phyloP scores from a whole-genome alignment of 2,113 vertebrate species.

The Coryphaenoides rupestris region DNA sequence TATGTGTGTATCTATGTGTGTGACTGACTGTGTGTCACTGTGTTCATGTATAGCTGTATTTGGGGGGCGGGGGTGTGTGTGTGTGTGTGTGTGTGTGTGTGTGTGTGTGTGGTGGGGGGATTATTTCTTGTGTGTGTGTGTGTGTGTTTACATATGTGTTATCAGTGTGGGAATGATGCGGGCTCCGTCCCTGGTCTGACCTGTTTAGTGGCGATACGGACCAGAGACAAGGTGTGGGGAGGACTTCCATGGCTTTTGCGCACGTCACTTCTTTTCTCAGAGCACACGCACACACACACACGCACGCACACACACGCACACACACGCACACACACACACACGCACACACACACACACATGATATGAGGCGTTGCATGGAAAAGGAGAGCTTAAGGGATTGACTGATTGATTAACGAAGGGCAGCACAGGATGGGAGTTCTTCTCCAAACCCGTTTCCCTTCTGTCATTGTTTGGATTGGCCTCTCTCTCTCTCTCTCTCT shows the following conservation, averaged over 20 bases:
- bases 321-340: not conserved
- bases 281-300: not conserved
- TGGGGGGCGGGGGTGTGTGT: not conserved
- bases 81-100: constrained; percentile 6
- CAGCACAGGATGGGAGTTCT: constrained; percentile 60
- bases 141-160: too few relatives aligned
- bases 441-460: constrained; percentile 51
- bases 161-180: too few relatives aligned
- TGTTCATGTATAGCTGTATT: not conserved
- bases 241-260: too few relatives aligned
- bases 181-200: too few relatives aligned
- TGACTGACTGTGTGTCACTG: not conserved
- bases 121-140: too few relatives aligned
- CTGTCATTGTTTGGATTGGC: constrained; percentile 18
- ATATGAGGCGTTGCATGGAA: not conserved
- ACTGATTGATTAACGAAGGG: not conserved
- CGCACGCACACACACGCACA: constrained; percentile 4
- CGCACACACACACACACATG: constrained; percentile 3
- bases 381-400: constrained; percentile 4
- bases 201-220: too few relatives aligned
- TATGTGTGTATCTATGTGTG: not conserved
- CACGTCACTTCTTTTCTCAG: not conserved
- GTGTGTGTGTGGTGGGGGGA: not conserved
- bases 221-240: too few relatives aligned
- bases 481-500: not conserved